Base-by-base conservation (phyloP, 2,888 invertebrate species). In the Lobophora halterata region DNA sequence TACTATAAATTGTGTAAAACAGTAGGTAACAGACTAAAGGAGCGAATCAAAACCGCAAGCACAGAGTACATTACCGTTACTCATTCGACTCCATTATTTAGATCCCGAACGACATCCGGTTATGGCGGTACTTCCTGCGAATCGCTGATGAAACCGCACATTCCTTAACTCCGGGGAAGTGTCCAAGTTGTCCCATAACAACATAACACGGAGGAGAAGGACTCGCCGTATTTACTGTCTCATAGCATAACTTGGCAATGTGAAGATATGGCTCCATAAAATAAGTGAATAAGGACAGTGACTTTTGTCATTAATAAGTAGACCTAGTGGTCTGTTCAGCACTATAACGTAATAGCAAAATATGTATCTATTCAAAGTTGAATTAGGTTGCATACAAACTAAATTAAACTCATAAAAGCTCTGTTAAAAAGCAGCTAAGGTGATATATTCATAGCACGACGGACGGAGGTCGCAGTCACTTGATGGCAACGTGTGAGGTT, bases 171-270 rank as follows among this genome's bases (percentile, higher is more conserved):
- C 14, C 13, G 33, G 35, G 16, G 26, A 37, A 44, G 44, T 47
- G 49, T 43, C 45, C 37, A 52, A 52, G 30, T 52, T 45, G 38
- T 42, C 21, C 52, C 45, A 43, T 52, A 39, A 43, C 40, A 14
- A 33, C 43, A 38, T 46, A 38, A 46, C 37, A 25, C 28, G 25
- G 26, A 30, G 39, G 35, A 38, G 39, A 26, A 29, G 44, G 39
- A 46, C 39, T 29, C 30, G 43, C 45, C 46, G 40, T 49, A 46
- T 52, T 49, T 52, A 49, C 47, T 38, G 24, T 24, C 23, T 31
- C 40, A 52, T 52, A 47, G 47, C 49, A 45, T 52, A 52, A 40
- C 49, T 34, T 32, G 43, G 35, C 35, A 35, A 44, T 13, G 21
- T n/a, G n/a, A n/a, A n/a, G n/a, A n/a, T n/a, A n/a, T n/a, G n/a